Evolutionary conservation across 1,140 invertebrate genomes (phyloP).

Genomic region (Metaphire vulgaris): DNA sequence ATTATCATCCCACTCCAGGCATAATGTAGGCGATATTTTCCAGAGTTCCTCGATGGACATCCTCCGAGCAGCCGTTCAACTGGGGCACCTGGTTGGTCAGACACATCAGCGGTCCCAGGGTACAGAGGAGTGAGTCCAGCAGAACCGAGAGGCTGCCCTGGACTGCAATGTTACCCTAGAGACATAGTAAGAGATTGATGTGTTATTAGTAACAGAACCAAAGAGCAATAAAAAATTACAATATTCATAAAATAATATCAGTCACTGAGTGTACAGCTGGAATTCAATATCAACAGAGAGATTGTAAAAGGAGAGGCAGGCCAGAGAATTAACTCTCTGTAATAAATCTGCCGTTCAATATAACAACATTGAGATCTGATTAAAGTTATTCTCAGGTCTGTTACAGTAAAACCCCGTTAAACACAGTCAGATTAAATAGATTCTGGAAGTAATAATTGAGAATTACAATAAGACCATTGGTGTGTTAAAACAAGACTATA

Average conservation of each 20-base stretch:
- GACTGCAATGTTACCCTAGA: constrained; percentile 81
- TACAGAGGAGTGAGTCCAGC: constrained; percentile 86
- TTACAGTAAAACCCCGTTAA: too few relatives aligned
- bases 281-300: not conserved
- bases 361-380: not conserved
- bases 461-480: too few relatives aligned
- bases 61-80: constrained; percentile 63
- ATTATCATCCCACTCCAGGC: constrained; percentile 72
- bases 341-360: not conserved
- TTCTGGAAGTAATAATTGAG: too few relatives aligned
- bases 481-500: too few relatives aligned
- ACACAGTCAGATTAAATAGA: too few relatives aligned
- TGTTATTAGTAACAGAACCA: too few relatives aligned
- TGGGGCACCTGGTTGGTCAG: constrained; percentile 76
- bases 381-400: too few relatives aligned
- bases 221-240: too few relatives aligned
- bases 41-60: constrained; percentile 68
- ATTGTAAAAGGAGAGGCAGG: not conserved
- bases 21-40: constrained; percentile 95
- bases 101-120: constrained; percentile 78
- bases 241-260: too few relatives aligned
- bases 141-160: constrained; percentile 89
- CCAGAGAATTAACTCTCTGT: constrained; percentile 18
- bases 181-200: too few relatives aligned
- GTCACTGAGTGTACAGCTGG: not conserved